phyloP scores from a whole-genome alignment of 2,888 invertebrate species.

The Cataglyphis rosenhaueri region DNA sequence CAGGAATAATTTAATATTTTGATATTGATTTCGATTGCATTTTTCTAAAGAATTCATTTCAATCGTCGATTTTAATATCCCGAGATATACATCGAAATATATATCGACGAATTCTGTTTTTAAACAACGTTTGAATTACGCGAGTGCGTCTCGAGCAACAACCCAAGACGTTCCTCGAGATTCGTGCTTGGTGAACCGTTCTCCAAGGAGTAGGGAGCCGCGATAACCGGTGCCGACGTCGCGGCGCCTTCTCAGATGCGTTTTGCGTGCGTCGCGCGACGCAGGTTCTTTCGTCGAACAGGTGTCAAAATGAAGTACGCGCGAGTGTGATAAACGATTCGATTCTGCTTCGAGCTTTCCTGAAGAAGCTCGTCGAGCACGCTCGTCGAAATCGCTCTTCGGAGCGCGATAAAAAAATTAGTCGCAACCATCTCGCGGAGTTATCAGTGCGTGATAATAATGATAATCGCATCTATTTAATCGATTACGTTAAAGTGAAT shows the following conservation, averaged over 20 bases:
- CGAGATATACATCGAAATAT: background rate
- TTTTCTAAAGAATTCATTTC: background rate
- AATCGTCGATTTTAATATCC: background rate
- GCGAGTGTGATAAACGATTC: background rate
- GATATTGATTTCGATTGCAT: background rate
- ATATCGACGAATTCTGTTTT: background rate
- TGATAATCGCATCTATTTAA: background rate
- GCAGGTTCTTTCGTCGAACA: slow-evolving; percentile 33
- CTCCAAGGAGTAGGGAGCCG: slow-evolving; percentile 44
- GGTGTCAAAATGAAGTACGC: slow-evolving; percentile 3
- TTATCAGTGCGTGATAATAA: slow-evolving; percentile 11
- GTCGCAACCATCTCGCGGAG: background rate
- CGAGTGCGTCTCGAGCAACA: background rate
- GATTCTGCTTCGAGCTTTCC: background rate
- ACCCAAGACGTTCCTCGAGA: slow-evolving; percentile 23
- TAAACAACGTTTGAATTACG: background rate
- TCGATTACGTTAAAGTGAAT: slow-evolving; percentile 3
- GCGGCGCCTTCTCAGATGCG: slow-evolving; percentile 47
- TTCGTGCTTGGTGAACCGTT: slow-evolving; percentile 44
- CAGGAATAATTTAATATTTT: slow-evolving; percentile 5
- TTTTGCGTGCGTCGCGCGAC: slow-evolving; percentile 46
- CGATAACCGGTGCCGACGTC: slow-evolving; percentile 50
- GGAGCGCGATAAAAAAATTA: background rate
- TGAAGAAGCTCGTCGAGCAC: background rate
- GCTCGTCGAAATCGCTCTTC: background rate